Evolutionary conservation across 2,113 vertebrate species (phyloP).

Genomic region (Podilymbus podiceps): DNA sequence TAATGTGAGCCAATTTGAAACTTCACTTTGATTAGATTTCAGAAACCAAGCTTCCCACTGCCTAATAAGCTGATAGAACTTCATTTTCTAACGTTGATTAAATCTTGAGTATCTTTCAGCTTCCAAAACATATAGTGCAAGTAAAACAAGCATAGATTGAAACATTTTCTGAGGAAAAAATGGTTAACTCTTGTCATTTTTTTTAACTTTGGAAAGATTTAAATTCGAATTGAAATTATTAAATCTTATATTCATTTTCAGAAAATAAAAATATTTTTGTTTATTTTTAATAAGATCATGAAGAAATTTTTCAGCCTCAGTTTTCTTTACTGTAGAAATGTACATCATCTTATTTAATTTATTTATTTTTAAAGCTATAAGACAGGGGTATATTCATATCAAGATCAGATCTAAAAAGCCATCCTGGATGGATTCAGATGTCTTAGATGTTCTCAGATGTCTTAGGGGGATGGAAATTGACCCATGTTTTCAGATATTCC

Average conservation of each 20-base stretch:
- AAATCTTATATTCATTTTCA: background rate
- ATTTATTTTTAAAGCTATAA: background rate
- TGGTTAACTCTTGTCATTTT: background rate
- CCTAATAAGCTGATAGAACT: background rate
- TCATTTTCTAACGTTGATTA: background rate
- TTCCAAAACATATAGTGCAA: constrained; percentile 27
- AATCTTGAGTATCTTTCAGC: constrained; percentile 15
- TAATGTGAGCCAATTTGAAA: background rate
- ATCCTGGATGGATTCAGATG: background rate
- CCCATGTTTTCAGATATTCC: background rate
- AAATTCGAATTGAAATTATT: constrained; percentile 32
- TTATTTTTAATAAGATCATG: background rate
- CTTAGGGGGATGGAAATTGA: background rate
- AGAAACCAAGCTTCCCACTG: background rate
- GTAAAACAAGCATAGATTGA: constrained; percentile 57
- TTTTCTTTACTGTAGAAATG: background rate
- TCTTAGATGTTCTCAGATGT: background rate
- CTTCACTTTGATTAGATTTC: background rate
- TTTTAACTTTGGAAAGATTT: background rate
- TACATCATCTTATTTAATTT: background rate
- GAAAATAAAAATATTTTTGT: background rate
- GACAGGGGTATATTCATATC: background rate
- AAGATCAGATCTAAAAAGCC: background rate
- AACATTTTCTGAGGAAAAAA: constrained; percentile 29
- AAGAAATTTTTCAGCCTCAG: background rate